These are phyloP conservation scores for Euzetes globulus DNA, from an alignment of 2,888 invertebrate genomes.

Conservation along the genomic window DNA sequence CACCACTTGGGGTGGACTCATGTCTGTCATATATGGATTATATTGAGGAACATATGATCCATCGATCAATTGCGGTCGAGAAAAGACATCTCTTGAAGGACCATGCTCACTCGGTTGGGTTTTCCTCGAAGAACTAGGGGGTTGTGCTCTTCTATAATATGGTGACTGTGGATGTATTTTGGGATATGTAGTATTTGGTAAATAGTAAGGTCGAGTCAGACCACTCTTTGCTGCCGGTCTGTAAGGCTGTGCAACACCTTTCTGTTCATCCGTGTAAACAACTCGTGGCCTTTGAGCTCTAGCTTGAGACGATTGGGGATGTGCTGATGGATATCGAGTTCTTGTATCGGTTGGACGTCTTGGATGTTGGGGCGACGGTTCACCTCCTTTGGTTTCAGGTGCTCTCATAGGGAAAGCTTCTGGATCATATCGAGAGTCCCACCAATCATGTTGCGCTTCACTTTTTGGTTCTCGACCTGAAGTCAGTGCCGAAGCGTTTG, in stretches of 20 bases:
- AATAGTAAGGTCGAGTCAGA: neutral
- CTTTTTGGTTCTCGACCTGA: neutral
- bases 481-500: neutral
- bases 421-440: neutral
- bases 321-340: neutral
- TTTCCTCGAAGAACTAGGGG: neutral
- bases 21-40: neutral
- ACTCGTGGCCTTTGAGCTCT: neutral
- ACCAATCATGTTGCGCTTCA: neutral
- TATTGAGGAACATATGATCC: neutral
- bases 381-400: neutral
- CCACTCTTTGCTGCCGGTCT: neutral
- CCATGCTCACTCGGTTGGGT: too few relatives aligned
- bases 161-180: neutral
- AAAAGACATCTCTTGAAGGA: constrained; percentile 3
- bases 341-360: neutral
- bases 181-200: neutral
- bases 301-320: neutral
- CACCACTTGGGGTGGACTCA: neutral
- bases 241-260: neutral
- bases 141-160: neutral
- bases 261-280: neutral
- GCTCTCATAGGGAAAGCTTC: neutral
- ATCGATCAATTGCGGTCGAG: neutral
- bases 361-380: neutral